phyloP scores from a whole-genome alignment of 2,888 invertebrate genomes.

The Zaprionus obscuricornis region DNA sequence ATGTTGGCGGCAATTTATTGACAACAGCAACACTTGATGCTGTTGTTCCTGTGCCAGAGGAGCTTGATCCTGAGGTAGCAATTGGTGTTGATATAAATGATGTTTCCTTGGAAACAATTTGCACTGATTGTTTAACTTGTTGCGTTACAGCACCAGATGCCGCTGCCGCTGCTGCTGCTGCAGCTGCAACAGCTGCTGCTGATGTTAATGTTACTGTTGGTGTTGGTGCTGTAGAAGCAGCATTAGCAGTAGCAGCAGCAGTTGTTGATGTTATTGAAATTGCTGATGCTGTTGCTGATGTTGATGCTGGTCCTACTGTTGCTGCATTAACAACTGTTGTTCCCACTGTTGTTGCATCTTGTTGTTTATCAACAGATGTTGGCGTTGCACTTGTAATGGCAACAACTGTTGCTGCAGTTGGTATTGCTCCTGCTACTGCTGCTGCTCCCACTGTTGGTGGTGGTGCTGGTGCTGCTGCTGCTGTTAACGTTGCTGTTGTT shows the following conservation, averaged over 20 bases:
- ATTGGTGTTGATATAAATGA: slow-evolving; percentile 85
- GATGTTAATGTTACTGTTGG: slow-evolving; percentile 60
- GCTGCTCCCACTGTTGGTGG: background rate
- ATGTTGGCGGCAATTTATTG: slow-evolving; percentile 38
- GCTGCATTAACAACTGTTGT: slow-evolving; percentile 7
- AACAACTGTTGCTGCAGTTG: slow-evolving; percentile 22
- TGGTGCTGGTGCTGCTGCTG: slow-evolving; percentile 3
- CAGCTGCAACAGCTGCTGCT: background rate
- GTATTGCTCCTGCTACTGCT: slow-evolving; percentile 2
- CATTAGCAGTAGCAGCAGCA: background rate
- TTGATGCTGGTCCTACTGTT: slow-evolving; percentile 10
- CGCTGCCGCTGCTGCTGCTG: slow-evolving; percentile 14
- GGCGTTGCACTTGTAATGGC: slow-evolving; percentile 67
- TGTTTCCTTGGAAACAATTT: slow-evolving; percentile 85
- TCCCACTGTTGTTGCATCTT: background rate
- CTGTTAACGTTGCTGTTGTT: slow-evolving; percentile 77
- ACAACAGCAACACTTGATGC: slow-evolving; percentile 20
- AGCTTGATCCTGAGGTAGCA: background rate
- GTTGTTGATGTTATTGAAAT: background rate
- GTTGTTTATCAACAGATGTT: slow-evolving; percentile 53
- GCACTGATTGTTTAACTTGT: slow-evolving; percentile 59
- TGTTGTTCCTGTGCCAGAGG: background rate
- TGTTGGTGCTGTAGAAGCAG: slow-evolving; percentile 5
- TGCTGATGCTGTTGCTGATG: slow-evolving; percentile 3
- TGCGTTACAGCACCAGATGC: background rate